phyloP scores from a whole-genome alignment of 2,113 vertebrate genomes.

The Larimichthys crocea region DNA sequence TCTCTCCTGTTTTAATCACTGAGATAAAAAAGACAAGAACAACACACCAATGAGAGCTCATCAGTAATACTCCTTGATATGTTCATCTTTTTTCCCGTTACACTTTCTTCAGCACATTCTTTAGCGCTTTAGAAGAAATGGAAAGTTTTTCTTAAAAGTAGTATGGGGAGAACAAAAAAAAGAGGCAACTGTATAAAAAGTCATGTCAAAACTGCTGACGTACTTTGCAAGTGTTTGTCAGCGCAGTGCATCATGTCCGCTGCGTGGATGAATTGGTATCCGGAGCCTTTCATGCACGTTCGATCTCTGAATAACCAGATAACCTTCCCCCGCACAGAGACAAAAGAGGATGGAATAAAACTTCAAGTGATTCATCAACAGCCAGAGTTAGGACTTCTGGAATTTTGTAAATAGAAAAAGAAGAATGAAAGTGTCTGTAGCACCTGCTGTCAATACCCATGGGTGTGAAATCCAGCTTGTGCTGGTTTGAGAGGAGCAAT shows the following conservation, averaged over 20 bases:
- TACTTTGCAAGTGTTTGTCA: slow-evolving; percentile 84
- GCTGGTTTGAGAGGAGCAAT: slow-evolving; percentile 83
- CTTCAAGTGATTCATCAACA: not conserved
- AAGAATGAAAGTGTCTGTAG: not conserved
- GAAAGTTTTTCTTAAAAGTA: not conserved
- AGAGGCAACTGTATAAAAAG: not conserved
- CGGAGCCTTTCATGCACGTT: slow-evolving; percentile 82
- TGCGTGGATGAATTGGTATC: slow-evolving; percentile 87
- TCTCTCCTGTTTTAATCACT: slow-evolving; percentile 90
- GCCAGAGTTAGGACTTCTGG: too few relatives aligned
- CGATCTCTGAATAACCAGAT: slow-evolving; percentile 85
- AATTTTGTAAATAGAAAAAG: not conserved
- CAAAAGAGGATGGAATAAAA: not conserved
- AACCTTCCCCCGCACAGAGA: slow-evolving; percentile 71
- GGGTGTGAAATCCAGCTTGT: slow-evolving; percentile 87
- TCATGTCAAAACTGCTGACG: slow-evolving; percentile 35
- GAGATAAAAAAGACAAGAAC: not conserved
- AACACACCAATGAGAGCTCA: not conserved
- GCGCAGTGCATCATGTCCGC: slow-evolving; percentile 88
- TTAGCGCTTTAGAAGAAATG: not conserved
- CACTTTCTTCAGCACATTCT: not conserved
- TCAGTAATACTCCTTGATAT: not conserved
- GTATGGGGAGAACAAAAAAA: not conserved
- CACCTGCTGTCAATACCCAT: slow-evolving; percentile 81
- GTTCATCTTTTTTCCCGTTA: not conserved